Percentiles rank a stretch among this genome's conserved stretches.
Evolutionary conservation across 2,888 invertebrate genomes (phyloP).

Genomic region (Labia minor): DNA sequence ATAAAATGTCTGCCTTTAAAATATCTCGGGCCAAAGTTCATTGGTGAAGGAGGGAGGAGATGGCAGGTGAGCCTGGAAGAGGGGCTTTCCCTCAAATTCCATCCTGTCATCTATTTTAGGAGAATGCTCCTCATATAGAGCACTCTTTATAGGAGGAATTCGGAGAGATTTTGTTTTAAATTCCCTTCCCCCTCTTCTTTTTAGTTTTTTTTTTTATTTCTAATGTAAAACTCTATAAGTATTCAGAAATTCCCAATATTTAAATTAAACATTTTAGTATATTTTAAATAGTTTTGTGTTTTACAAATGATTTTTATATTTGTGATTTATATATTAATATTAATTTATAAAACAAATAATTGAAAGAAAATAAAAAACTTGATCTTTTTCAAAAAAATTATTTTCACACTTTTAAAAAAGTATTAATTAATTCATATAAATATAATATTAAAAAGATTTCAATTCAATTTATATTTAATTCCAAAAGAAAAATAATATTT

Average conservation of each 20-base stretch:
- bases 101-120: not conserved
- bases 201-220: too few species aligned
- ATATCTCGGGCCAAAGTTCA: not conserved
- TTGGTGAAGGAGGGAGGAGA: not conserved
- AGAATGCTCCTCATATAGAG: not conserved
- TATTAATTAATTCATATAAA: too few species aligned
- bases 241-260: not conserved
- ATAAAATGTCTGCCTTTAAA: slow-evolving; percentile 1
- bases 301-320: not conserved
- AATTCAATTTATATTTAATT: too few species aligned
- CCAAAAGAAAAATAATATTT: too few species aligned
- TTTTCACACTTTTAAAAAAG: too few species aligned
- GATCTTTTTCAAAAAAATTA: too few species aligned
- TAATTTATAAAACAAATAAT: too few species aligned
- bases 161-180: not conserved
- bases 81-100: not conserved
- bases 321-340: not conserved
- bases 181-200: too few species aligned
- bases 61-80: not conserved
- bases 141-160: not conserved
- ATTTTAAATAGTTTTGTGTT: not conserved
- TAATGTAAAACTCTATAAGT: not conserved
- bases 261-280: too few species aligned
- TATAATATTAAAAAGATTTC: too few species aligned
- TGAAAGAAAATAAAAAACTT: too few species aligned